Percentiles rank a stretch among this genome's conserved stretches.
Conservation (phyloP, 2,797 vertebrate species). For the Molossus alvarezi region DNA sequence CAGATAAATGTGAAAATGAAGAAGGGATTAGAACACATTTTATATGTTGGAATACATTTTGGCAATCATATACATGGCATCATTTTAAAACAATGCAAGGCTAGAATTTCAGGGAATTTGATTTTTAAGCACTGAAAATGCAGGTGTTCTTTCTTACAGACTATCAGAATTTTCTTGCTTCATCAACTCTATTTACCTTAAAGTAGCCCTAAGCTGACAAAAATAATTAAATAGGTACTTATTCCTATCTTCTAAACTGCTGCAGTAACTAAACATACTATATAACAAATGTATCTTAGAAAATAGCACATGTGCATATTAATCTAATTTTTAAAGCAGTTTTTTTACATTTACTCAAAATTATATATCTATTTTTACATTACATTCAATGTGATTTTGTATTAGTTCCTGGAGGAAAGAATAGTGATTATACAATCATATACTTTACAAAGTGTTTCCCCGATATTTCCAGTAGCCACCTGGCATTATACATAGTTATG, state of each 20-base stretch:
- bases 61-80: neutral
- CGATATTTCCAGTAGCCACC: neutral
- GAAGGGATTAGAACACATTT: neutral
- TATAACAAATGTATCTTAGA: slow-evolving; percentile 17
- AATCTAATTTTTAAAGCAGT: neutral
- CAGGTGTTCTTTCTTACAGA: neutral
- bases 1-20: neutral
- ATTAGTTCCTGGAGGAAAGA: neutral
- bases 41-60: slow-evolving; percentile 6
- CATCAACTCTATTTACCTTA: neutral
- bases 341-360: neutral
- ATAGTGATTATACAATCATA: neutral
- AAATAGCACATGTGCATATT: neutral
- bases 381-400: neutral
- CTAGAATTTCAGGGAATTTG: neutral
- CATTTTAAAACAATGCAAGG: neutral
- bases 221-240: neutral
- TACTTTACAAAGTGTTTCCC: neutral
- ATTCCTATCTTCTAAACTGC: neutral
- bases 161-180: neutral
- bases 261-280: neutral
- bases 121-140: neutral
- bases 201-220: neutral
- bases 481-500: neutral
- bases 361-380: neutral